Percentiles rank a stretch among this genome's conserved stretches.
phyloP scores from a whole-genome alignment of 1,140 invertebrate genomes.

The Drosophila kikkawai region DNA sequence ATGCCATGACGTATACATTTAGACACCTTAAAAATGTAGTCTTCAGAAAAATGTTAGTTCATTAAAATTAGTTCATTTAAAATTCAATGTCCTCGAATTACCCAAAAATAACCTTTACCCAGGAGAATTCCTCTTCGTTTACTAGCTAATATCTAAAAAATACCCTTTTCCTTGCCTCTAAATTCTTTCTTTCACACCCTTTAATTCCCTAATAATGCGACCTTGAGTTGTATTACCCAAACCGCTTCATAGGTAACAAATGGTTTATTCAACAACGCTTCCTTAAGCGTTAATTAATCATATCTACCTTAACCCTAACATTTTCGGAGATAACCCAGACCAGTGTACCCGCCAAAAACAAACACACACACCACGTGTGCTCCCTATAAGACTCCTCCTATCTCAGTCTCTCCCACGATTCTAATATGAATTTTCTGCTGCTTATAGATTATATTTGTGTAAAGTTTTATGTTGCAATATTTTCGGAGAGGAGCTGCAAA shows the following conservation, averaged over 20 bases:
- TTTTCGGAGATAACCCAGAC: slow-evolving; percentile 5
- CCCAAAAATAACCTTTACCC: too few relatives aligned
- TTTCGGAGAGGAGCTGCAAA: slow-evolving; percentile 34
- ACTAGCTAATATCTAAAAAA: neutral
- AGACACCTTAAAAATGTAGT: neutral
- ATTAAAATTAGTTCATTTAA: too few relatives aligned
- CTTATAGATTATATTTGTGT: slow-evolving; percentile 84
- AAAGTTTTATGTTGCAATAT: slow-evolving; percentile 84
- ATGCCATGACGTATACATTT: too few relatives aligned
- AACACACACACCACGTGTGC: slow-evolving; percentile 32
- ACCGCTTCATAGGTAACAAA: slow-evolving; percentile 7
- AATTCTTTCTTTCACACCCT: neutral
- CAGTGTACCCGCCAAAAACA: slow-evolving; percentile 63
- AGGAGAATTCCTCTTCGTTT: neutral
- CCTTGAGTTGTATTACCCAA: slow-evolving; percentile 1
- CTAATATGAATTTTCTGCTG: slow-evolving; percentile 82
- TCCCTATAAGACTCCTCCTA: slow-evolving; percentile 1
- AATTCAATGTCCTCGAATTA: accelerated
- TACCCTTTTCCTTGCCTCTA: too few relatives aligned
- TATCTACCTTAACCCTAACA: neutral
- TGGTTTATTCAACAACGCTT: neutral
- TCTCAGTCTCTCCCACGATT: slow-evolving; percentile 48
- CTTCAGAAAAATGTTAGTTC: neutral
- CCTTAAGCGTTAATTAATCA: slow-evolving; percentile 17
- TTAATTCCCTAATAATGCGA: neutral